These are phyloP conservation scores for Manacus vitellinus DNA, from an alignment of 2,113 vertebrate genomes.

Conservation along the genomic window DNA sequence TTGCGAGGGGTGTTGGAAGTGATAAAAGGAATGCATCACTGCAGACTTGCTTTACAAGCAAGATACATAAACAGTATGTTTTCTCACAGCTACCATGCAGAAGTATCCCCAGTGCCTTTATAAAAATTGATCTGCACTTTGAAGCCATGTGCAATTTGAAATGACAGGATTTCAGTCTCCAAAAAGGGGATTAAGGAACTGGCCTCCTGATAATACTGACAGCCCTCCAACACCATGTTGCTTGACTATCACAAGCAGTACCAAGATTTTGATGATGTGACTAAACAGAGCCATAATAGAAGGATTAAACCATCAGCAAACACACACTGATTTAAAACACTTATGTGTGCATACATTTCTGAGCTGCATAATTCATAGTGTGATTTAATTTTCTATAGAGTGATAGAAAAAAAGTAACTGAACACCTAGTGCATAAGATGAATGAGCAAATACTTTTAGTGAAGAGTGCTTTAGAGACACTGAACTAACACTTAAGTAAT, in stretches of 20 bases:
- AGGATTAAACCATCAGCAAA: background rate
- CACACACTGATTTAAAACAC: background rate
- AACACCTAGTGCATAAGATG: background rate
- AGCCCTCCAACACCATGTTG: background rate
- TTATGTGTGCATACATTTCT: background rate
- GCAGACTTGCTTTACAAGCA: conserved; percentile 3
- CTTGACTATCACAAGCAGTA: background rate
- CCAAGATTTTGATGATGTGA: background rate
- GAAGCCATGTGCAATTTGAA: background rate
- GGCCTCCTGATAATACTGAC: background rate
- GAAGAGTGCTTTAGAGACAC: background rate
- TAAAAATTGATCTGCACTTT: conserved; percentile 24
- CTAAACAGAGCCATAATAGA: background rate
- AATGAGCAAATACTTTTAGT: background rate
- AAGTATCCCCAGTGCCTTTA: background rate
- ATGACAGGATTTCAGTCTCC: background rate
- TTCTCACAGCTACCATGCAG: background rate
- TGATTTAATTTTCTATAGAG: background rate
- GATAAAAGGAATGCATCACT: conserved; percentile 2
- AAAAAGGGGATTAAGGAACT: background rate
- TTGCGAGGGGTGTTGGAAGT: background rate
- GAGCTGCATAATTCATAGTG: background rate
- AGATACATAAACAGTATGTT: background rate
- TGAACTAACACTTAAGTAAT: background rate
- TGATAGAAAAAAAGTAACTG: background rate